Evolutionary conservation across 2,113 vertebrate genomes (phyloP).

Genomic region (Myotis lucifugus): DNA sequence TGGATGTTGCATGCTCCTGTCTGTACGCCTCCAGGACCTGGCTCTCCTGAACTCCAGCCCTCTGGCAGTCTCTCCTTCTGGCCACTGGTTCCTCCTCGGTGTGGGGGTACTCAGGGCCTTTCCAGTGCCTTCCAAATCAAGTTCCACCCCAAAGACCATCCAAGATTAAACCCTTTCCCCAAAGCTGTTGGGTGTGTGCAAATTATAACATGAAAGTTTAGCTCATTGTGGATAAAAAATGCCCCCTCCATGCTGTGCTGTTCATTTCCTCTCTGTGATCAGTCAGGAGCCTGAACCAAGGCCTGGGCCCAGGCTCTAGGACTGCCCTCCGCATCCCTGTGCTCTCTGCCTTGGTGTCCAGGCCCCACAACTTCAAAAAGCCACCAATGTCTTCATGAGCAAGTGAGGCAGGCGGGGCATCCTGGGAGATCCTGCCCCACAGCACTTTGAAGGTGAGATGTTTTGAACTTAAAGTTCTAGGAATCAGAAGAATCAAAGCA

Average conservation of each 20-base stretch:
- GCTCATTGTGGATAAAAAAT: neutral
- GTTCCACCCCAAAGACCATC: neutral
- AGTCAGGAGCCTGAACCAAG: neutral
- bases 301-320: neutral
- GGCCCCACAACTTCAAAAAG: slow-evolving; percentile 86
- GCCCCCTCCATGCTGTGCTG: rapidly evolving
- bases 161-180: neutral
- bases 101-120: neutral
- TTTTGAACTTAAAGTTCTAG: slow-evolving; percentile 54
- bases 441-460: slow-evolving; percentile 5
- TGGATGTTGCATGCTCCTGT: neutral
- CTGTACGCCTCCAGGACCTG: neutral
- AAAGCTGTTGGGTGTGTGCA: neutral
- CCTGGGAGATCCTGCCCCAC: slow-evolving; percentile 2
- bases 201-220: neutral
- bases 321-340: neutral
- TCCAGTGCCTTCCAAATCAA: neutral
- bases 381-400: slow-evolving; percentile 68
- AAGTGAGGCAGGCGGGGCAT: neutral
- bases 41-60: neutral
- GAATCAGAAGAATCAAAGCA: neutral
- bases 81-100: neutral
- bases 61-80: neutral
- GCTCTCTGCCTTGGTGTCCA: slow-evolving; percentile 80
- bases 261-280: neutral